Conservation (phyloP, 1,140 invertebrate genomes). For the Mycetomoellerius zeteki region DNA sequence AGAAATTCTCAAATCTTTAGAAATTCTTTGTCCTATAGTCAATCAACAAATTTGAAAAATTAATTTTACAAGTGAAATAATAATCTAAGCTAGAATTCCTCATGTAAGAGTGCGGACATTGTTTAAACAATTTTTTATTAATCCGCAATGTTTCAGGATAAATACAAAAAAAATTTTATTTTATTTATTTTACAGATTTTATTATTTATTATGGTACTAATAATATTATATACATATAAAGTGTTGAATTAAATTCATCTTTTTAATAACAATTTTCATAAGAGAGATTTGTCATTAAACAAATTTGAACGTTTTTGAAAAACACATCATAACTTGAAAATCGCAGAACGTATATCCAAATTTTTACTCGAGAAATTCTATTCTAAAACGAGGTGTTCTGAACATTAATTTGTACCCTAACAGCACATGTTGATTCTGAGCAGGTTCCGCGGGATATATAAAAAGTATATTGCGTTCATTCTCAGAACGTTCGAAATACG, state of each 20-base stretch:
- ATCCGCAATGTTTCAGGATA: not conserved
- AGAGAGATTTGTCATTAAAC: not conserved
- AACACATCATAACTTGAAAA: not conserved
- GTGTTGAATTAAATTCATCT: not conserved
- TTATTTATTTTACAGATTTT: not conserved
- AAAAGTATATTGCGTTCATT: too few species aligned
- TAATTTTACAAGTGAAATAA: not conserved
- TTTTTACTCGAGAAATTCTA: not conserved
- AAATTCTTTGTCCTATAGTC: not conserved
- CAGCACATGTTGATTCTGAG: too few species aligned
- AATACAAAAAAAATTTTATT: not conserved
- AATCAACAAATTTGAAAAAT: not conserved
- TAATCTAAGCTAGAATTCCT: not conserved
- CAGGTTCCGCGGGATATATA: too few species aligned
- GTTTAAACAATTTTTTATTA: not conserved
- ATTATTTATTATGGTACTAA: not conserved
- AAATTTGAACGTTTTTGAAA: not conserved
- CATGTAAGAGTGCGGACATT: not conserved
- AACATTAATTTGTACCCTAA: not conserved
- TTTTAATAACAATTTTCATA: not conserved
- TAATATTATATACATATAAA: not conserved
- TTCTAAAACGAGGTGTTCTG: not conserved
- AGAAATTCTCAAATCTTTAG: not conserved
- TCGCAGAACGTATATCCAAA: not conserved
- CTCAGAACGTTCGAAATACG: too few species aligned